These are phyloP conservation scores for Phrynocephalus forsythii DNA, from an alignment of 2,797 vertebrate genomes.

Conservation along the genomic window DNA sequence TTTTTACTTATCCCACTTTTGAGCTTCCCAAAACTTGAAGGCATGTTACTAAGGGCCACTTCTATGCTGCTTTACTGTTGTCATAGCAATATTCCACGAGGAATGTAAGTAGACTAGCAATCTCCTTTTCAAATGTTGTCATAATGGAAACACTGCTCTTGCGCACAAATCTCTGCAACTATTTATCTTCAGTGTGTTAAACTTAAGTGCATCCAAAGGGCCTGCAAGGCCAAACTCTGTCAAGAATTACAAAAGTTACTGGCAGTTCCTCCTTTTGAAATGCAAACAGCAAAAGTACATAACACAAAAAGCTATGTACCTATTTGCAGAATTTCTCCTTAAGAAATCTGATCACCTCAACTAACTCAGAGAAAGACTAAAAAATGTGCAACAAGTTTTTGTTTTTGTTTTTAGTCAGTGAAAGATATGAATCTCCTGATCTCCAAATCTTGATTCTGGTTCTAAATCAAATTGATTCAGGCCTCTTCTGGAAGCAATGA, in stretches of 20 bases:
- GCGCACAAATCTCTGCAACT: neutral
- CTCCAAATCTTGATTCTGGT: neutral
- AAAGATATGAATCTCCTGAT: neutral
- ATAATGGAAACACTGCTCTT: neutral
- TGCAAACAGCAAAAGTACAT: no score
- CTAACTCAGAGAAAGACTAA: neutral
- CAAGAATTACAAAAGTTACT: neutral
- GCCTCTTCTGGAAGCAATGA: neutral
- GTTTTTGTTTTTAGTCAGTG: neutral
- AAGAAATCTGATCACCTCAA: neutral
- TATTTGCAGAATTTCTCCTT: no score
- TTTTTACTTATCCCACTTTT: neutral
- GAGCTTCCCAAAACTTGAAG: neutral
- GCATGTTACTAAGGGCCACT: neutral
- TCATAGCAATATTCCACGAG: neutral
- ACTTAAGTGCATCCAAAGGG: neutral
- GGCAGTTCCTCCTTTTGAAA: no score
- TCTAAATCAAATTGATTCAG: neutral
- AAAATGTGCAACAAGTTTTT: neutral
- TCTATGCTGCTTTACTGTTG: neutral
- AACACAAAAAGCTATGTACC: no score
- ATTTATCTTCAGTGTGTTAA: neutral
- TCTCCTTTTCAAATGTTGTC: neutral
- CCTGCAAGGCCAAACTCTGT: neutral
- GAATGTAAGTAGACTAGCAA: neutral